Conservation (phyloP, 1,140 invertebrate genomes). For the Brachionus plicatilis region DNA sequence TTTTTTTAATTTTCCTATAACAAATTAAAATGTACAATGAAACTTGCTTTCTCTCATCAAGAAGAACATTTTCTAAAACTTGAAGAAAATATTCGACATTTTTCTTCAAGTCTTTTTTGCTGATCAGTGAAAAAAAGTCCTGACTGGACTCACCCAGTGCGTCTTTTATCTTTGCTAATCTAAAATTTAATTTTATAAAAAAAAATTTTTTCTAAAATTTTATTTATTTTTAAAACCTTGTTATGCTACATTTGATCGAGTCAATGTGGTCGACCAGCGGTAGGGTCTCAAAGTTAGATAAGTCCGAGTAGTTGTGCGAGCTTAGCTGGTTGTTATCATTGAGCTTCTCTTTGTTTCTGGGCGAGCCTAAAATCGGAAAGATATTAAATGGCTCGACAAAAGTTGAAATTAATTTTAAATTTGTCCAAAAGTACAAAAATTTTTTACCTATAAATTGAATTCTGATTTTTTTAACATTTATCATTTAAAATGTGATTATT, state of each 20-base stretch:
- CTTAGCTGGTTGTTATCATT: constrained; percentile 20
- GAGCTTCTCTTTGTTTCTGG: not conserved
- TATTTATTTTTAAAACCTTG: not conserved
- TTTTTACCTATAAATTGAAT: constrained; percentile 38
- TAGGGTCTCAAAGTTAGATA: constrained; percentile 29
- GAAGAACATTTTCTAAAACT: constrained; percentile 34
- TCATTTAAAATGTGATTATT: constrained; percentile 20
- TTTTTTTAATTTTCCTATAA: not conserved
- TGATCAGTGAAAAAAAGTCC: constrained; percentile 24
- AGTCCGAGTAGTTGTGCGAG: constrained; percentile 19
- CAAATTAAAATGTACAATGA: constrained; percentile 38
- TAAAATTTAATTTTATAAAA: constrained; percentile 14
- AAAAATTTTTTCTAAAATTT: no score
- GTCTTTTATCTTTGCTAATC: constrained; percentile 26
- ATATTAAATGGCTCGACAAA: not conserved
- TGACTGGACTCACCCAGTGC: not conserved
- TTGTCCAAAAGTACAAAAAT: not conserved
- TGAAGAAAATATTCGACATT: constrained; percentile 37
- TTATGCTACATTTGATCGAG: constrained; percentile 36
- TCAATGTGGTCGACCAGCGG: constrained; percentile 26
- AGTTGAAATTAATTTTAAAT: not conserved
- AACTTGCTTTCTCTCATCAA: constrained; percentile 40
- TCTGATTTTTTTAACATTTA: constrained; percentile 40
- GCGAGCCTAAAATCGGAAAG: not conserved
- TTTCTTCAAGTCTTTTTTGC: constrained; percentile 28